phyloP scores from a whole-genome alignment of 2,797 vertebrate genomes.

The Labeo calbasu region DNA sequence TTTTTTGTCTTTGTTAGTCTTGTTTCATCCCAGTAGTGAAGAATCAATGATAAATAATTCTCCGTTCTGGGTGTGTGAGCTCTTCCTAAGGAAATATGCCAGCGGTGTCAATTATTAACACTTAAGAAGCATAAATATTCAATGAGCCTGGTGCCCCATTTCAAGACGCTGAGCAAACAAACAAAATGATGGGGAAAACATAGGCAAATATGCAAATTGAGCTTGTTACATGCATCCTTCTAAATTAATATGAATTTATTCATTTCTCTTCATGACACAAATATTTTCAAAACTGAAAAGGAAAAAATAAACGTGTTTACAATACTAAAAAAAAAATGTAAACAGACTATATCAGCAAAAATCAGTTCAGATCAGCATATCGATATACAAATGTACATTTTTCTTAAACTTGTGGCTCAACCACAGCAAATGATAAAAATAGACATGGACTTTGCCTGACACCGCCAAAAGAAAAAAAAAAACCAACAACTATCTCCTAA shows the following conservation, averaged over 20 bases:
- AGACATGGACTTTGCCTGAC: slow-evolving; percentile 60
- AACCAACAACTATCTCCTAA: slow-evolving; percentile 49
- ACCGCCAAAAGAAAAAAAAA: slow-evolving; percentile 35
- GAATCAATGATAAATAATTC: slow-evolving; percentile 8
- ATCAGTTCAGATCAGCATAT: neutral
- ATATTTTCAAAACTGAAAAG: neutral
- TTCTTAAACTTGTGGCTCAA: slow-evolving; percentile 1
- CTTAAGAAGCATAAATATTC: slow-evolving; percentile 59
- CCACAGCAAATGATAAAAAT: slow-evolving; percentile 52
- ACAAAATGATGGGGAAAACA: slow-evolving; percentile 42
- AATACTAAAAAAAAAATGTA: slow-evolving; percentile 27
- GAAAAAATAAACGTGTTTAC: neutral
- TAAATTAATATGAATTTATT: slow-evolving; percentile 7
- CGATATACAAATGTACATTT: neutral
- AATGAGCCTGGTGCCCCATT: slow-evolving; percentile 43
- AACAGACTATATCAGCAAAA: neutral
- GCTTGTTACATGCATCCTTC: neutral
- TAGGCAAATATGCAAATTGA: slow-evolving; percentile 17
- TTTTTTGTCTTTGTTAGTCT: neutral
- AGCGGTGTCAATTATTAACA: slow-evolving; percentile 57
- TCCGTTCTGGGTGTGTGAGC: slow-evolving; percentile 41
- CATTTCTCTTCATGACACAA: neutral
- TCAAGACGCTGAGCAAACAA: slow-evolving; percentile 44
- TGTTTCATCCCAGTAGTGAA: neutral
- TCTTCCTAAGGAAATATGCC: slow-evolving; percentile 58